Evolutionary conservation across 2,888 invertebrate genomes (phyloP), one percentile per base, ranked within the genome.

Genomic region (Eueremaeus valkanovi): DNA sequence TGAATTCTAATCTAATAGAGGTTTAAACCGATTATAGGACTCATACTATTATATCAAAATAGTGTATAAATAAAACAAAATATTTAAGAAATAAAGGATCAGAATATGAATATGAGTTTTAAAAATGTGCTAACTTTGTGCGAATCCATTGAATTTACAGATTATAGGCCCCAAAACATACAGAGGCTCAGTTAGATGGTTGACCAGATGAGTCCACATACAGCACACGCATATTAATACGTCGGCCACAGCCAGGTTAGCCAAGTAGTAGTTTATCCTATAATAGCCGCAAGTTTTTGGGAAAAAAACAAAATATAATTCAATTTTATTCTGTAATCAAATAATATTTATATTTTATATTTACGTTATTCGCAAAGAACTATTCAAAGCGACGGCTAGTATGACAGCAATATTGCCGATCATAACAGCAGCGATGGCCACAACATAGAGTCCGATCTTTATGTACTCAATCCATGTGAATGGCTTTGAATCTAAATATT

Each of bases 171-270:
- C 81, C 33, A 82, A 75, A 0, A 80, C 77, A 77, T 81, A 82
- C 8, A 79, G 49, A 0, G 82, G 81, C 24, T 80, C 75, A 0
- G 80, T 80, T 27, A 82, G 77, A 74, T 79, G 79, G n/a, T 81
- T 80, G 27, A 81, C 79, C 13, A 82, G 78, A 29, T 82, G 82
- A 5, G 81, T 81, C 82, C 81, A 81, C 80, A 81, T 82, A 73
- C 82, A 82, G 74, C 79, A 81, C 6, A 81, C 36, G n/a, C 81
- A 81, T 51, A 82, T 81, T 51, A 81, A 76, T 18, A 82, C 76
- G 75, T 82, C 82, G 1, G 82, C 82, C 8, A 80, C 79, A 0
- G 82, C 81, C 74, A 82, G 76, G 75, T 82, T 82, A 42, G 81
- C 81, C 76, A 82, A 77, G 76, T 82, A 82, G 36, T 80, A 78